A percentile compares a stretch with the other conserved stretches of the same genome.
Conservation (phyloP, 2,113 vertebrate species). For the Cranoglanis bouderius region DNA sequence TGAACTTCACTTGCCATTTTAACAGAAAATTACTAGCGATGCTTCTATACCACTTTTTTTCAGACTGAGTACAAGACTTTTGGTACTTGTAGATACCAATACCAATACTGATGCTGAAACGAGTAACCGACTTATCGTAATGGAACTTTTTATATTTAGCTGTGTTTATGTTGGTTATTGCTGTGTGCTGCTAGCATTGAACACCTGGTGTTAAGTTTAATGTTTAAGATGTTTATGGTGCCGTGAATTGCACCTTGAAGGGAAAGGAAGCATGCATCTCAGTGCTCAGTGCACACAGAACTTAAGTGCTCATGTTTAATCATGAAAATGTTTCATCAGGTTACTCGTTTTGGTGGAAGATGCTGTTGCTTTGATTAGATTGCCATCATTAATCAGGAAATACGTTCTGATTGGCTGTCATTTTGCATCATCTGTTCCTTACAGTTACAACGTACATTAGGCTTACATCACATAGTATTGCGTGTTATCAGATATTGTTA, state of each 20-base stretch:
- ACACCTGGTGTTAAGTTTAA: background rate
- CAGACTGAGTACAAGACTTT: no score
- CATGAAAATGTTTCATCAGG: background rate
- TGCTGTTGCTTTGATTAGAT: background rate
- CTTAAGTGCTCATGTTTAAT: background rate
- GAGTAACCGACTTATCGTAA: background rate
- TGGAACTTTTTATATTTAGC: background rate
- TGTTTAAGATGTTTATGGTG: background rate
- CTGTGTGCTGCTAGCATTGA: no score
- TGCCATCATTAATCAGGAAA: background rate
- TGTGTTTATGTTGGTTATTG: no score
- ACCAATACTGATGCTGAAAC: background rate
- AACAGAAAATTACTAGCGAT: no score
- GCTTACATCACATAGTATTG: background rate
- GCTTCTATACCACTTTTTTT: no score
- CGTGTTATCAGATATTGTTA: background rate
- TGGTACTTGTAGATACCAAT: background rate
- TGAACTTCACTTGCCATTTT: no score
- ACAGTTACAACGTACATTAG: background rate
- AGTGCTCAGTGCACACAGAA: background rate
- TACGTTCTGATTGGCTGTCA: background rate
- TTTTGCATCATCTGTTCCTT: background rate
- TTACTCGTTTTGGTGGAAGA: background rate
- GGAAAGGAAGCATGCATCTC: background rate
- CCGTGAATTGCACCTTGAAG: background rate